Percentiles rank a stretch among this genome's conserved stretches.
phyloP scores from a whole-genome alignment of 2,888 invertebrate genomes.

The Apoda limacodes region DNA sequence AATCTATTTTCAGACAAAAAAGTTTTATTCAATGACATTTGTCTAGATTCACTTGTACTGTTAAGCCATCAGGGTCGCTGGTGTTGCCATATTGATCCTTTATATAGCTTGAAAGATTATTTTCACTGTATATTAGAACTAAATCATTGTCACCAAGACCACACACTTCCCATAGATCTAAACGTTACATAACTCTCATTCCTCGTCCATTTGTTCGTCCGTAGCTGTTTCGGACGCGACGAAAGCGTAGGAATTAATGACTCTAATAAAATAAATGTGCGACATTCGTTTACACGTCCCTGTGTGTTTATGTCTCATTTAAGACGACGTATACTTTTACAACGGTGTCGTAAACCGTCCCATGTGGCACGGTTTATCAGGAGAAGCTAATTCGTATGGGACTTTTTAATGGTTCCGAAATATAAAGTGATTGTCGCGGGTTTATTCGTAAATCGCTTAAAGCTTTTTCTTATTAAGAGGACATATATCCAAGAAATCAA shows the following conservation, averaged over 20 bases:
- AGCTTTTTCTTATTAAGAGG: no score
- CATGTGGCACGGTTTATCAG: constrained; percentile 53
- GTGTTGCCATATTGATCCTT: no score
- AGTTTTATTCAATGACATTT: no score
- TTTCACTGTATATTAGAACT: no score
- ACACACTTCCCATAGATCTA: constrained; percentile 3
- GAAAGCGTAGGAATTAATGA: constrained; percentile 61
- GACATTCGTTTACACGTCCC: constrained; percentile 66
- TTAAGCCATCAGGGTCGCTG: no score
- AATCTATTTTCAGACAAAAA: no score
- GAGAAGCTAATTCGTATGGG: constrained; percentile 34
- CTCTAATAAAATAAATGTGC: constrained; percentile 64
- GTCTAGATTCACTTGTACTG: no score
- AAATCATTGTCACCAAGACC: no score
- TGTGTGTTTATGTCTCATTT: constrained; percentile 65
- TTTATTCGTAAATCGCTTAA: no score
- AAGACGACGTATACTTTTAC: constrained; percentile 65
- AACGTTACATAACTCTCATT: constrained; percentile 9
- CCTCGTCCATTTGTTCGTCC: constrained; percentile 13
- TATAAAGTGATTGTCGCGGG: constrained; percentile 35
- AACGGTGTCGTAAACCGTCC: constrained; percentile 51
- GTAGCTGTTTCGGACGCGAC: constrained; percentile 35
- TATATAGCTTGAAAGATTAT: no score
- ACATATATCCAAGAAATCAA: no score
- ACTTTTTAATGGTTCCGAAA: constrained; percentile 39